Conservation (phyloP, 2,797 vertebrate genomes). For the Smutsia gigantea region DNA sequence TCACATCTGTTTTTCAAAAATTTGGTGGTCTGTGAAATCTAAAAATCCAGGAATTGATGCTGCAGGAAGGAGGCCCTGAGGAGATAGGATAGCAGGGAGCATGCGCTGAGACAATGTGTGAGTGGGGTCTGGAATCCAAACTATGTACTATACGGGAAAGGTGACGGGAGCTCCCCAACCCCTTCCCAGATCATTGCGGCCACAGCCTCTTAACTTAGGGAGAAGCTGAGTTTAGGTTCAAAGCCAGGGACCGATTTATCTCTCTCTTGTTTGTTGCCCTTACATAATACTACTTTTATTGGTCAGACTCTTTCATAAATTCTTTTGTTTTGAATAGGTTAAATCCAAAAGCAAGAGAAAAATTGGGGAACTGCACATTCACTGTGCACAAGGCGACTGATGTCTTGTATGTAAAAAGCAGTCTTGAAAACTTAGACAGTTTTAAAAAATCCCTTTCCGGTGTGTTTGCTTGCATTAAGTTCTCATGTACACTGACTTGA, state of each 20-base stretch:
- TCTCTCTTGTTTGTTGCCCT: neutral
- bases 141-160: accelerated
- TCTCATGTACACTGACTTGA: neutral
- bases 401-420: neutral
- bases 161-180: accelerated
- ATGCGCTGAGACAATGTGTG: accelerated
- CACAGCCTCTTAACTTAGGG: neutral
- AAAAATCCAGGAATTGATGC: neutral
- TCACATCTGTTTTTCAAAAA: neutral
- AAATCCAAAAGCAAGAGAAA: neutral
- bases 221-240: neutral
- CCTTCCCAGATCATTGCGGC: neutral
- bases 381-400: neutral
- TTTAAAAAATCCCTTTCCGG: neutral
- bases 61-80: neutral
- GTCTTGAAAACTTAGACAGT: neutral
- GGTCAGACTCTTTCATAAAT: neutral
- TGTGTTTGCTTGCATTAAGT: neutral
- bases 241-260: neutral
- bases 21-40: neutral
- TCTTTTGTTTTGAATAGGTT: neutral
- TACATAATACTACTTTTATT: neutral
- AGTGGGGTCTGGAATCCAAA: neutral
- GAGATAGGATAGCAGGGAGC: neutral
- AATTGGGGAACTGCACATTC: neutral